A percentile compares a stretch with the other conserved stretches of the same genome.
These are phyloP conservation scores for Ceratitis capitata DNA, from an alignment of 1,140 invertebrate species.

Conservation along the genomic window DNA sequence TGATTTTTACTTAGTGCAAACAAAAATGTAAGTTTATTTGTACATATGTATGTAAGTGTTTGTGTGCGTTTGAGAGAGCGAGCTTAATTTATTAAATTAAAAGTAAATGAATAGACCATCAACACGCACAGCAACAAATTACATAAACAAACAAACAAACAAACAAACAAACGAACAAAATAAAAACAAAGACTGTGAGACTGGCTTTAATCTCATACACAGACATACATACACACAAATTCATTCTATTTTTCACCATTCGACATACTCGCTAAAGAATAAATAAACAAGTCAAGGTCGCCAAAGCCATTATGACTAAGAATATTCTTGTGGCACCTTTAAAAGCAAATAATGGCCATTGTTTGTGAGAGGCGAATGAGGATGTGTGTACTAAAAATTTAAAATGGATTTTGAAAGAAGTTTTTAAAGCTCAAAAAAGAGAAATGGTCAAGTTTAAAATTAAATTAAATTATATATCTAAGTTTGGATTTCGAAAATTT, in stretches of 20 bases:
- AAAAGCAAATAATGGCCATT: background rate
- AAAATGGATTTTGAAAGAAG: too few relatives aligned
- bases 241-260: background rate
- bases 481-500: too few relatives aligned
- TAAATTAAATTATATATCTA: too few relatives aligned
- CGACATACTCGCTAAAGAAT: background rate
- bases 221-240: background rate
- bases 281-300: background rate
- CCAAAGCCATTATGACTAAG: background rate
- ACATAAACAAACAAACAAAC: background rate
- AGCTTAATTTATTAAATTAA: conserved; percentile 17
- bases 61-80: background rate
- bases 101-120: background rate
- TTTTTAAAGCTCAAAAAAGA: too few relatives aligned
- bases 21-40: background rate
- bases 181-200: too few relatives aligned
- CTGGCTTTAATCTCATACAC: too few relatives aligned
- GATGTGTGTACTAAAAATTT: too few relatives aligned
- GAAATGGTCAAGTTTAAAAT: too few relatives aligned
- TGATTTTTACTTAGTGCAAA: background rate
- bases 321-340: background rate
- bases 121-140: background rate
- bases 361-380: too few relatives aligned
- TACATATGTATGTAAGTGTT: background rate
- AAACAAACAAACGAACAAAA: too few relatives aligned